These are phyloP conservation scores for Ciona savignyi DNA, from an alignment of 23 tunicate genomes.

Conservation along the genomic window DNA sequence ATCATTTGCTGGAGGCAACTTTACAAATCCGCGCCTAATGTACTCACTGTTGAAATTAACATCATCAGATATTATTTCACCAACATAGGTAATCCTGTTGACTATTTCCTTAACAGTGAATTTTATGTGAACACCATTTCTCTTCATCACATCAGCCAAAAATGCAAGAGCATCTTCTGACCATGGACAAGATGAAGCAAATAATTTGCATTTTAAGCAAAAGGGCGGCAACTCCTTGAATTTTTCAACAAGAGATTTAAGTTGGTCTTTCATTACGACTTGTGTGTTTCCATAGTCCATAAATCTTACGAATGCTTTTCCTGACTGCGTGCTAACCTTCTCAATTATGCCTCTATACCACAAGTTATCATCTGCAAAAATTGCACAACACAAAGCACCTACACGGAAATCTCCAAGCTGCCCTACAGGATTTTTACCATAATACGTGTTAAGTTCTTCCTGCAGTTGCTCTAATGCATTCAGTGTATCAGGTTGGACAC, in stretches of 20 bases:
- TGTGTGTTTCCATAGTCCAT: conserved; percentile 58
- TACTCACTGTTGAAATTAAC: background rate
- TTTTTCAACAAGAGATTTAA: conserved; percentile 7
- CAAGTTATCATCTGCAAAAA: conserved; percentile 32
- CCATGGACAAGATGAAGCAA: conserved; percentile 6
- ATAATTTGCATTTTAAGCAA: background rate
- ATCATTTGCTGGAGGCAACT: background rate
- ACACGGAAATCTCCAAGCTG: background rate
- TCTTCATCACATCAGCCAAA: conserved; percentile 1
- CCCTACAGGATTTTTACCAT: background rate
- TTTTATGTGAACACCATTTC: background rate
- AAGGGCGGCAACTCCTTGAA: conserved; percentile 40
- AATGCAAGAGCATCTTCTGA: background rate
- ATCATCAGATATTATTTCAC: background rate
- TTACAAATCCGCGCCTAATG: background rate
- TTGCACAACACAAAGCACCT: conserved; percentile 22
- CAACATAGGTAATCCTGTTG: background rate
- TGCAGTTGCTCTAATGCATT: conserved; percentile 1
- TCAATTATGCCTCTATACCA: conserved; percentile 39
- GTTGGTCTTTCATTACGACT: background rate
- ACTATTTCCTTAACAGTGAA: background rate
- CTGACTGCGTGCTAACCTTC: background rate
- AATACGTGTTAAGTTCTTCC: conserved; percentile 1
- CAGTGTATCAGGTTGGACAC: background rate
- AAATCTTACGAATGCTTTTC: conserved; percentile 12